Evolutionary conservation across 2,113 vertebrate species (phyloP).

Genomic region (Hystrix cristata): DNA sequence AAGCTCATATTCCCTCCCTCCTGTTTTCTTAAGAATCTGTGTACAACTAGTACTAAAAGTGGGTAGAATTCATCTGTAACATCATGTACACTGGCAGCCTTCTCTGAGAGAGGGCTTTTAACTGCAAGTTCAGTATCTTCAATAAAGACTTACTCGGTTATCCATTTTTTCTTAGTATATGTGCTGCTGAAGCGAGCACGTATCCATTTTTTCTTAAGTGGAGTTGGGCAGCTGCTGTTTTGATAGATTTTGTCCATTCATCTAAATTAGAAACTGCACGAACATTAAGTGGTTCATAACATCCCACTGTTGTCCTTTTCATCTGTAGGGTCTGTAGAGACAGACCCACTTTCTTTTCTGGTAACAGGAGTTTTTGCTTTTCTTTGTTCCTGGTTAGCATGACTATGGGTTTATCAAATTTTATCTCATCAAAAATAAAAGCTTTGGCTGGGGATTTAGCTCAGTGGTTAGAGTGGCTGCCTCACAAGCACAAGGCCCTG

Average conservation of each 20-base stretch:
- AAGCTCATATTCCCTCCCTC: neutral
- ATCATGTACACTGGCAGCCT: neutral
- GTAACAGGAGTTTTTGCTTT: neutral
- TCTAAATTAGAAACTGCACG: neutral
- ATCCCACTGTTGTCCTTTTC: neutral
- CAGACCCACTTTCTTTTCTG: neutral
- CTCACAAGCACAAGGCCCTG: too few relatives aligned
- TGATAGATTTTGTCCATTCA: neutral
- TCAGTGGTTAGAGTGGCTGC: neutral
- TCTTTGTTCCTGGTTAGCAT: neutral
- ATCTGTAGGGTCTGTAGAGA: neutral
- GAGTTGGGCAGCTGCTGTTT: neutral
- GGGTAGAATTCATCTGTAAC: neutral
- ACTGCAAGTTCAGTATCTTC: neutral
- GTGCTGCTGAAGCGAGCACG: too few relatives aligned
- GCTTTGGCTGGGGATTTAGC: neutral
- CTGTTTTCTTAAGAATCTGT: constrained; percentile 21
- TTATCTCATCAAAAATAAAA: neutral
- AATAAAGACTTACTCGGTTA: neutral
- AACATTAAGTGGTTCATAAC: neutral
- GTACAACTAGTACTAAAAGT: neutral
- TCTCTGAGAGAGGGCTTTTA: neutral
- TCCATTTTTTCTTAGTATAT: neutral
- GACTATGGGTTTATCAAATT: neutral
- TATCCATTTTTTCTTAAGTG: neutral